Conservation (phyloP, 2,888 invertebrate species). For the Ichneumoninae sp. region DNA sequence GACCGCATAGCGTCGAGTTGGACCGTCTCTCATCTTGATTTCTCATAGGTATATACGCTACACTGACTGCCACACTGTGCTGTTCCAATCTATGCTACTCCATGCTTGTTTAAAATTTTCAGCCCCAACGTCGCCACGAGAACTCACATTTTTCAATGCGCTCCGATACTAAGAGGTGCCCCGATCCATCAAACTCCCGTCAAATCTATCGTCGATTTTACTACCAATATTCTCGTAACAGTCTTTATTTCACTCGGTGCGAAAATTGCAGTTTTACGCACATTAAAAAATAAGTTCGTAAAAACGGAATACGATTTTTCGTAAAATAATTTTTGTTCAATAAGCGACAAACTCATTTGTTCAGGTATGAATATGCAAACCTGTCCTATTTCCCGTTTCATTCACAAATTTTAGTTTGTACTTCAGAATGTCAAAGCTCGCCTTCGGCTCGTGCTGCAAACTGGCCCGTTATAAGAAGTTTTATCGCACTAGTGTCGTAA, state of each 20-base stretch:
- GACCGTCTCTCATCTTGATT: constrained; percentile 51
- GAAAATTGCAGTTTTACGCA: too few species aligned
- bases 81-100: background rate
- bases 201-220: background rate
- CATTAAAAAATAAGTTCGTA: too few species aligned
- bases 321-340: too few species aligned
- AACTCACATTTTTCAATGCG: background rate
- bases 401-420: too few species aligned
- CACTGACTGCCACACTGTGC: background rate
- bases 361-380: too few species aligned
- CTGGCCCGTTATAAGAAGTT: too few species aligned
- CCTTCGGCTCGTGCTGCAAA: too few species aligned
- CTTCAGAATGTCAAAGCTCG: too few species aligned
- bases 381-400: too few species aligned
- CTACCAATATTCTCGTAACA: background rate
- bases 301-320: too few species aligned
- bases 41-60: constrained; percentile 26
- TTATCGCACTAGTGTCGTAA: too few species aligned
- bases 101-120: background rate
- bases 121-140: background rate
- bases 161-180: background rate
- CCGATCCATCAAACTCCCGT: background rate
- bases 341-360: too few species aligned
- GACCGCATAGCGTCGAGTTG: constrained; percentile 51
- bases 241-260: background rate